Base-by-base conservation (phyloP, 2,888 invertebrate species). In the Troides aeacus region DNA sequence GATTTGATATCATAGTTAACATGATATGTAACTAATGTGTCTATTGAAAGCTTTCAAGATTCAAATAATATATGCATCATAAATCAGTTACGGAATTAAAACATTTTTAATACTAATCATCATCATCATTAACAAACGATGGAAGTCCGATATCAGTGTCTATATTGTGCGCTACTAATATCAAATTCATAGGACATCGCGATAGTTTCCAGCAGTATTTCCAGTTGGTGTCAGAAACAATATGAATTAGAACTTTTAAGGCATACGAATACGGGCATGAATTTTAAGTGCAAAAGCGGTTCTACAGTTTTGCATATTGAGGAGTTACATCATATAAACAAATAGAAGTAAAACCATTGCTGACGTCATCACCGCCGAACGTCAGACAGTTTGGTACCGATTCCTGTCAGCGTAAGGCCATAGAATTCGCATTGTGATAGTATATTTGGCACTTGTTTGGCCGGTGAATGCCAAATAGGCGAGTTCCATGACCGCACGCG, bases 301-400 rank as follows among this genome's bases (percentile, higher is more conserved):
- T 56, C n/a, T 15, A 53, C 64, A 36, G 30, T 64, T 69, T 62
- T 50, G 67, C 70, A 70, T 70, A 71, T 62, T 71, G 73, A 72
- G 36, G 71, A 71, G 69, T 74, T 71, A 71, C 73, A 70, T 71
- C 71, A 70, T 58, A 69, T 62, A 67, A 74, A 69, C 72, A 66
- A 71, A 72, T 72, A 67, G 58, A 46, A 57, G 67, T 64, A 64
- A 67, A 67, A 64, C 63, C 23, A 23, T 50, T 57, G 56, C 17
- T 88, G 84, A 86, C 85, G 81, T 87, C 84, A 84, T 77, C 75
- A 72, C 76, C 80, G 82, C 83, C 84, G 85, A 84, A 84, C 84
- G 81, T 79, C 84, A 90, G 91, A 90, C 88, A 88, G 85, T 87
- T 84, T 88, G 88, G 89, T 87, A 89, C 89, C 86, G 74, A 81